These are phyloP conservation scores for Eremophila alpestris DNA, from an alignment of 2,797 vertebrate species.

Conservation along the genomic window DNA sequence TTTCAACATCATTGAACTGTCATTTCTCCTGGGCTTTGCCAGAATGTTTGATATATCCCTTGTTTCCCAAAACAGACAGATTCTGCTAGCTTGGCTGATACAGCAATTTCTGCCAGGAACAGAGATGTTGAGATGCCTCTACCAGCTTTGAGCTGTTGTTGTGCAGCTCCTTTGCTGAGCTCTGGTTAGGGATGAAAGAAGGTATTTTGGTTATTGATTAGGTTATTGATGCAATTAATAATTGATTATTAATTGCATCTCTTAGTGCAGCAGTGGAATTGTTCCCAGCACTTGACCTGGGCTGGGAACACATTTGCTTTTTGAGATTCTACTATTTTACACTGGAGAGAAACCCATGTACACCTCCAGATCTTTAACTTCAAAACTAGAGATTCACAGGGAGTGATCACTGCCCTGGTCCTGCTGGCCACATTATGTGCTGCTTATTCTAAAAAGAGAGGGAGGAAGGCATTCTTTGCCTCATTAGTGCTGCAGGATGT, in stretches of 20 bases:
- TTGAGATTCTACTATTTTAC: not conserved
- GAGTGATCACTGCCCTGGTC: not conserved
- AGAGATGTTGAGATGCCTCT: not conserved
- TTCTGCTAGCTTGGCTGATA: not conserved
- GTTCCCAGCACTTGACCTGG: not conserved
- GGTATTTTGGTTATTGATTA: not conserved
- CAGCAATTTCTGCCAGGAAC: not conserved
- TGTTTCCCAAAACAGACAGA: conserved; percentile 1
- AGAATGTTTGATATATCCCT: not conserved
- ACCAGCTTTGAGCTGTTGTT: not conserved
- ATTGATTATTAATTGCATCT: not conserved
- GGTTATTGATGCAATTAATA: not conserved
- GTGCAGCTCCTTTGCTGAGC: not conserved
- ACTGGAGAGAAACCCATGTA: not conserved
- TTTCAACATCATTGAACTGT: conserved; percentile 30
- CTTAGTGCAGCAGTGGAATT: not conserved
- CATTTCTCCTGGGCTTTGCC: conserved; percentile 23
- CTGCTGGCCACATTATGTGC: not conserved
- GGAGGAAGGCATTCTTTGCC: conserved; percentile 16
- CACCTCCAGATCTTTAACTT: not conserved
- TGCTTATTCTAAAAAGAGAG: conserved; percentile 8
- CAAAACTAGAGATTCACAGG: not conserved
- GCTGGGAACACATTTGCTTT: not conserved
- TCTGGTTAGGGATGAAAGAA: not conserved
- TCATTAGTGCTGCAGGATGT: conserved; percentile 58